Base-by-base conservation (phyloP, 2,113 vertebrate species). In the Cavia aperea region DNA sequence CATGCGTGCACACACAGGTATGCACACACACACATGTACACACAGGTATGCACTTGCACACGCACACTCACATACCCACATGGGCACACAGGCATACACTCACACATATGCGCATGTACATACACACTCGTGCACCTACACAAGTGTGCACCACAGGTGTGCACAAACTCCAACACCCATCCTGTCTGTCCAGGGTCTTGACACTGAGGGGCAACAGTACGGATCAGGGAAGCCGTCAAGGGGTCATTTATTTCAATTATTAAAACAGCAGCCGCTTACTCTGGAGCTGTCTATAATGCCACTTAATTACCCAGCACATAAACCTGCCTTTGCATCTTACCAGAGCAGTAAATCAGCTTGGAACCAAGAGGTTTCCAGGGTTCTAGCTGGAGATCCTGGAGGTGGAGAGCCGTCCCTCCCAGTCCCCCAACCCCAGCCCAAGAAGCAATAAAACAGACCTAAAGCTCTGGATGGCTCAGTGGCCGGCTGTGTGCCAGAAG, bases 221-320 rank as follows among this genome's bases (percentile, higher is more conserved):
- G 0, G 14, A 82, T 78, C 75, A 0, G n/a, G 89, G 90, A 89
- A 81, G 65, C 79, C 56, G 81, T 75, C 86, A 56, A 75, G 92
- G 95, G 92, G 93, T 96, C 89, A 94, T 96, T 96, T 94, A 87
- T 94, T 96, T 94, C 93, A 86, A 96, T 96, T 95, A 96, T 96
- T 96, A 95, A 96, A 96, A 65, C 89, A 96, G 84, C 65, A 93
- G 95, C 89, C 94, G 92, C 96, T 97, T 92, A 90, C n/a, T 95
- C 88, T 70, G 23, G 0, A 81, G 90, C 92, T 39, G 0, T 94
- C 90, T 29, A 72, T 96, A 96, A 95, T 78, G 93, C 95, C 95
- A 92, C 95, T 96, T 96, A 96, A 96, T 96, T 95, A 96, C 96
- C 94, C 43, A 81, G 81, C 60, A 82, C 94, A 92, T 96, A 96